These are phyloP conservation scores for Drosophila pandora DNA, from an alignment of 1,140 invertebrate species.

Conservation along the genomic window DNA sequence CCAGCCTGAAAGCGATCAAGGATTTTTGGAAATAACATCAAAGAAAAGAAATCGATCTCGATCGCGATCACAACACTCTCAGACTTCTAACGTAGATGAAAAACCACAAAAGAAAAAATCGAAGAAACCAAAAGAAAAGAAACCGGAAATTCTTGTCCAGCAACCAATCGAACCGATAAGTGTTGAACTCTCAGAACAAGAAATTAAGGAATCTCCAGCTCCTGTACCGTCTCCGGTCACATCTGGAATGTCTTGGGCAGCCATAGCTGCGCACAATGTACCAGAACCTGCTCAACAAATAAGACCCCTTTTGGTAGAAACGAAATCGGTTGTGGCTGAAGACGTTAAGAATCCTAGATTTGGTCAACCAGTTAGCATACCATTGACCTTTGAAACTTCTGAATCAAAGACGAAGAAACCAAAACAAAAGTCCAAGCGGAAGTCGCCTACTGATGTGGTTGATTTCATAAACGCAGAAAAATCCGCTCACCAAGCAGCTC, in stretches of 20 bases:
- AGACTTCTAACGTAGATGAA: constrained; percentile 45
- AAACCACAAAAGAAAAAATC: constrained; percentile 64
- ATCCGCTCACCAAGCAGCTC: constrained; percentile 14
- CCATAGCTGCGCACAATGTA: constrained; percentile 77
- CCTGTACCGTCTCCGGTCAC: constrained; percentile 31
- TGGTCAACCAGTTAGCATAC: constrained; percentile 51
- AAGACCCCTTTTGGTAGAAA: constrained; percentile 45
- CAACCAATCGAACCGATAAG: background rate
- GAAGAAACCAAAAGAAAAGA: constrained; percentile 54
- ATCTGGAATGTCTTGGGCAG: constrained; percentile 76
- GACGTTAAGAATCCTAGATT: constrained; percentile 8
- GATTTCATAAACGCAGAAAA: constrained; percentile 69
- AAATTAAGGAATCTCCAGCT: background rate
- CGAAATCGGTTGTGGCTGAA: constrained; percentile 18
- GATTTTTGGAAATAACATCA: constrained; percentile 62
- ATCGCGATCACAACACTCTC: constrained; percentile 72
- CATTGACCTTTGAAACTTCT: constrained; percentile 43
- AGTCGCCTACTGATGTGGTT: constrained; percentile 37
- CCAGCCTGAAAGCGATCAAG: constrained; percentile 51
- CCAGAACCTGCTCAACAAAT: constrained; percentile 75
- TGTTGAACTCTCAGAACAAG: background rate
- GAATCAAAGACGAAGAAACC: constrained; percentile 64
- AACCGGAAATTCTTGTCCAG: constrained; percentile 6
- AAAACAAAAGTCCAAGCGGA: constrained; percentile 72
- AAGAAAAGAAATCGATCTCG: constrained; percentile 72